Conservation (phyloP, 2,888 invertebrate genomes). For the Argyresthia albistria region DNA sequence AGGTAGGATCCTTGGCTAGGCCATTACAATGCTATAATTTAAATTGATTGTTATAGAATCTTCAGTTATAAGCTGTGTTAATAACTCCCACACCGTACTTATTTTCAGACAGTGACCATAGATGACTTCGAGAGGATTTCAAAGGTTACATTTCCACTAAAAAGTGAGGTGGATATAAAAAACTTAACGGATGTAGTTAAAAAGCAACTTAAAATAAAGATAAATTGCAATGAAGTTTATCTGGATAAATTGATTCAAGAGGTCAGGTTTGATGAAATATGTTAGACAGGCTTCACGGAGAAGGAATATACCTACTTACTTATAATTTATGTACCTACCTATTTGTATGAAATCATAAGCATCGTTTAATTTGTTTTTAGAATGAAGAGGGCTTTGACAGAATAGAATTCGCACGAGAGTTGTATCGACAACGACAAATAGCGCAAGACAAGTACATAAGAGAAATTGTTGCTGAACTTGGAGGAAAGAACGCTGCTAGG, state of each 20-base stretch:
- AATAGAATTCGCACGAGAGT: slow-evolving; percentile 48
- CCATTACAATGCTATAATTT: too few relatives aligned
- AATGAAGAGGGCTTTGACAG: slow-evolving; percentile 65
- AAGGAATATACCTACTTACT: too few relatives aligned
- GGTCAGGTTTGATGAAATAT: slow-evolving; percentile 20
- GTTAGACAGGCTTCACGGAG: too few relatives aligned
- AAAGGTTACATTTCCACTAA: slow-evolving; percentile 50
- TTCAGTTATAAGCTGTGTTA: background rate
- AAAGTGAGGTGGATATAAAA: slow-evolving; percentile 62
- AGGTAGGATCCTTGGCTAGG: slow-evolving; percentile 20
- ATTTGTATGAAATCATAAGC: too few relatives aligned
- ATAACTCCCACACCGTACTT: background rate
- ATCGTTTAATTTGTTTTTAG: slow-evolving; percentile 19
- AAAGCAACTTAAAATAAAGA: slow-evolving; percentile 57
- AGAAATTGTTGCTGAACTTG: slow-evolving; percentile 46
- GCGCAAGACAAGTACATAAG: slow-evolving; percentile 63
- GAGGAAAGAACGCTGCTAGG: slow-evolving; percentile 28
- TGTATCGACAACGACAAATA: slow-evolving; percentile 51
- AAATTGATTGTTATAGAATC: too few relatives aligned
- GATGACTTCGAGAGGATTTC: slow-evolving; percentile 57
- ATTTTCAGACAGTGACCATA: slow-evolving; percentile 40
- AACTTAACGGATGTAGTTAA: slow-evolving; percentile 50
- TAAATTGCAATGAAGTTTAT: slow-evolving; percentile 39
- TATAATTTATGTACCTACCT: too few relatives aligned
- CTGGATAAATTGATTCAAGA: slow-evolving; percentile 59